Conservation (phyloP, 2,888 invertebrate genomes). For the Calliphora vomitoria region DNA sequence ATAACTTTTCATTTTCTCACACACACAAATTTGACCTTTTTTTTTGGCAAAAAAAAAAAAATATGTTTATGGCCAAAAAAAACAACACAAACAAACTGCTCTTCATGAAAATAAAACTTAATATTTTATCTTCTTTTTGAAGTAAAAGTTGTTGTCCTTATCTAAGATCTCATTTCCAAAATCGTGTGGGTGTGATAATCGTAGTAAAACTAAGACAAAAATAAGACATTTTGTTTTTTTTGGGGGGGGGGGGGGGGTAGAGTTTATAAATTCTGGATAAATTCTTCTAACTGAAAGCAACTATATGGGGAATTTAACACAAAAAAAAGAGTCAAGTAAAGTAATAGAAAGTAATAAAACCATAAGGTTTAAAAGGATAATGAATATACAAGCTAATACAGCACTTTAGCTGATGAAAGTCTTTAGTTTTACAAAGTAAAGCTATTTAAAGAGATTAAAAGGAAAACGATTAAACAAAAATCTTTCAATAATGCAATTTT, state of each 20-base stretch:
- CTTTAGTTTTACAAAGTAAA: not conserved
- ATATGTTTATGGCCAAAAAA: slow-evolving; percentile 23
- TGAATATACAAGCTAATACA: not conserved
- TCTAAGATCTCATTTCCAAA: not conserved
- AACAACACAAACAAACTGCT: not conserved
- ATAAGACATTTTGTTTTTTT: not conserved
- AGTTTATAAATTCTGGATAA: not conserved
- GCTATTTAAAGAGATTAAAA: too few species aligned
- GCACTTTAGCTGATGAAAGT: not conserved
- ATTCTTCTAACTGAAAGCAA: not conserved
- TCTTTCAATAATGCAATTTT: too few species aligned
- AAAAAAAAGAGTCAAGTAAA: not conserved
- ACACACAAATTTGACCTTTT: slow-evolving; percentile 26
- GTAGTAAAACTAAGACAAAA: not conserved
- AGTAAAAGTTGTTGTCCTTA: slow-evolving; percentile 28
- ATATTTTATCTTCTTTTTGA: not conserved
- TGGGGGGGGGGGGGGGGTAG: too few species aligned
- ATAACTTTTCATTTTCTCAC: slow-evolving; percentile 39
- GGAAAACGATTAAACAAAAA: too few species aligned
- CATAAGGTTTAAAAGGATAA: slow-evolving; percentile 7
- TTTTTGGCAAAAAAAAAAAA: slow-evolving; percentile 13
- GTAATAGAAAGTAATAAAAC: not conserved
- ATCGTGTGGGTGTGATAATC: slow-evolving; percentile 37
- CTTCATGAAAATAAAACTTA: not conserved
- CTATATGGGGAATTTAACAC: not conserved